Base-by-base conservation (phyloP, 2,888 invertebrate species). In the Cephus rjabovi region DNA sequence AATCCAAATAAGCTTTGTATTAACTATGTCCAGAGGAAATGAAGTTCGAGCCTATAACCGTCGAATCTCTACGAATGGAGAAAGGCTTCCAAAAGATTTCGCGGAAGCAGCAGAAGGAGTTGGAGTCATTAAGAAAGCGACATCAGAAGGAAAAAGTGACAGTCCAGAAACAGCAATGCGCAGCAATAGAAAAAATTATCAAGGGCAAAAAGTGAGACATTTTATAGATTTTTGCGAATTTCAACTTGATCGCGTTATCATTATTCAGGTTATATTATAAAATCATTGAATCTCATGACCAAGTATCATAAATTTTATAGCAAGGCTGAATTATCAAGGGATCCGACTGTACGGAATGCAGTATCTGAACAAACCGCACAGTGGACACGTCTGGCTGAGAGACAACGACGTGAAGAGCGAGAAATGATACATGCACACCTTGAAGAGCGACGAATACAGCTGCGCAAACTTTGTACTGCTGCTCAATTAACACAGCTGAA, bases 101-200 rank as follows among this genome's bases (percentile, higher is more conserved):
- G 74, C 96, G 98, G 87, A 99, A 99, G 91, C 98, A 99, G 89
- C 97, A 97, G 92, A 99, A 99, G 89, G 99, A 99, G 87, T 91
- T 97, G 81, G 99, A 99, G 79, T 94, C 97, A 9, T 93, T 99
- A 92, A 96, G 96, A 90, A 99, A 98, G 91, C 95, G 96, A 78
- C 99, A 99, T 88, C 94, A 96, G 83, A 99, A 99, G 90, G 99
- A 99, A 92, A 96, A 98, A 90, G 93, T 96, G 88, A 92, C 95
- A 37, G 94, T 99, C 90, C 99, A 99, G 92, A 98, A 98, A 91
- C 94, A 95, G 23, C 98, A 99, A 91, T 98, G 98, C 91, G 93
- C 95, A 1, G 96, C 98, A 37, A 96, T 99, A 74, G 99, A 99
- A 91, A 98, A 98, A 91, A 94, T 98, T 85, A 96, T 98, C 85